A percentile compares a stretch with the other conserved stretches of the same genome.
These are phyloP conservation scores for Okapia johnstoni DNA, from an alignment of 2,113 vertebrate species.

Conservation along the genomic window DNA sequence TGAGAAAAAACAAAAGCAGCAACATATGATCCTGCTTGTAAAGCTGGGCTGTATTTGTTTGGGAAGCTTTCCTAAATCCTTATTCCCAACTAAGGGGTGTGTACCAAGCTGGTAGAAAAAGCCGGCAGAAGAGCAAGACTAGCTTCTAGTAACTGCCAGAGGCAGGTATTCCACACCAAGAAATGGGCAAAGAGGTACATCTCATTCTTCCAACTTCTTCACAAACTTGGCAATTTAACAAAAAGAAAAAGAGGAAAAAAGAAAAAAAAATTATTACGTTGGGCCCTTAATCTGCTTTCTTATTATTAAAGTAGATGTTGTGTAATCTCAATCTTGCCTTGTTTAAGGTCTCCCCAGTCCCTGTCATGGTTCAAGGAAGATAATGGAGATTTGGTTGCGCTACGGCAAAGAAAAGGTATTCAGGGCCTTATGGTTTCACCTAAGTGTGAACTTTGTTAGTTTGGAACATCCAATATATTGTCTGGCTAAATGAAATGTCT, in stretches of 20 bases:
- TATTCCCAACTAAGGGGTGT: background rate
- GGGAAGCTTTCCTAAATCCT: background rate
- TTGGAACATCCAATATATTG: background rate
- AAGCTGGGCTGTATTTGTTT: background rate
- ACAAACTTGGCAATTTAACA: slow-evolving; percentile 74
- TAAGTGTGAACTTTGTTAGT: background rate
- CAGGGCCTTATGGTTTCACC: background rate
- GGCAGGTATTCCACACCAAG: slow-evolving; percentile 71
- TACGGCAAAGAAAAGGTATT: slow-evolving; percentile 40
- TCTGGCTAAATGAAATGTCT: background rate
- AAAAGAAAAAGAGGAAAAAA: slow-evolving; percentile 61
- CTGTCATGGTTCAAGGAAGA: background rate
- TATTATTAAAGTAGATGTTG: slow-evolving; percentile 60
- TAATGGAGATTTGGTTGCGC: background rate
- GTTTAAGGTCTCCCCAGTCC: background rate
- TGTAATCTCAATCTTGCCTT: slow-evolving; percentile 41
- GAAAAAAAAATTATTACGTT: background rate
- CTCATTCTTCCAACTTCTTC: slow-evolving; percentile 81
- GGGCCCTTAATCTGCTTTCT: slow-evolving; percentile 78
- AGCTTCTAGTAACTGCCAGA: slow-evolving; percentile 63
- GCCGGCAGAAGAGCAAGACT: slow-evolving; percentile 68
- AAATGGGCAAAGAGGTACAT: slow-evolving; percentile 75
- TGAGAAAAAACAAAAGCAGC: background rate
- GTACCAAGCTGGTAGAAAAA: background rate
- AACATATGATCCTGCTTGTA: background rate